Percentiles rank a stretch among this genome's conserved stretches.
phyloP scores from a whole-genome alignment of 2,888 invertebrate species.

The Charanyca ferruginea region DNA sequence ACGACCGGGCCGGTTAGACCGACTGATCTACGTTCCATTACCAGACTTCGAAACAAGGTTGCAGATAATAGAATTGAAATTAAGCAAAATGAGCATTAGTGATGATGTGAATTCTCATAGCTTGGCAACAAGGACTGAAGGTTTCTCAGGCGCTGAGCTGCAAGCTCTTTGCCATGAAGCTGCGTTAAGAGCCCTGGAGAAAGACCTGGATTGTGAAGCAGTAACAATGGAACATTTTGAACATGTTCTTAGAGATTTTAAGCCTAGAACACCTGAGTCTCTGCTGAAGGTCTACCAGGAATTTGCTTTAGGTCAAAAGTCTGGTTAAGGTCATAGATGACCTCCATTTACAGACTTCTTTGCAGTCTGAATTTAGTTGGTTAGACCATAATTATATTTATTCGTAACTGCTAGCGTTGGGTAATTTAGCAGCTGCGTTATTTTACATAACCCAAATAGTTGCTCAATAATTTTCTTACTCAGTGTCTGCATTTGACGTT shows the following conservation, averaged over 20 bases:
- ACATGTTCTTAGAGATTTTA: conserved; percentile 93
- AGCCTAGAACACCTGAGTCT: conserved; percentile 94
- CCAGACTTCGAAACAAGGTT: conserved; percentile 95
- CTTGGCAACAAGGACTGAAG: conserved; percentile 93
- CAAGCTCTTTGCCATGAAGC: conserved; percentile 98
- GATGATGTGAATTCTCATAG: conserved; percentile 92
- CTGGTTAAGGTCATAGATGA: conserved; percentile 62
- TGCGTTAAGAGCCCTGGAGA: conserved; percentile 95
- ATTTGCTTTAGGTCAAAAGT: conserved; percentile 87
- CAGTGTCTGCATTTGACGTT: background rate
- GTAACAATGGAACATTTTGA: conserved; percentile 94
- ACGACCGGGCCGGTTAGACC: conserved; percentile 97
- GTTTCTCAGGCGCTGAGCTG: conserved; percentile 98
- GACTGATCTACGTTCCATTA: conserved; percentile 97
- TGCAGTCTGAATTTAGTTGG: background rate
- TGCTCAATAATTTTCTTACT: background rate
- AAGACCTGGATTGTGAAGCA: conserved; percentile 92
- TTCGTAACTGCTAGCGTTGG: background rate
- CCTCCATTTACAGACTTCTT: background rate
- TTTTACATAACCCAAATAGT: background rate
- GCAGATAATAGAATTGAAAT: conserved; percentile 95
- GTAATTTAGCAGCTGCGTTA: background rate
- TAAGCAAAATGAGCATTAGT: conserved; percentile 93
- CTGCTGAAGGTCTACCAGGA: conserved; percentile 94
- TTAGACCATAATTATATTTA: background rate